Conservation (phyloP, 2,797 vertebrate genomes). For the Ctenosaura bakeri region DNA sequence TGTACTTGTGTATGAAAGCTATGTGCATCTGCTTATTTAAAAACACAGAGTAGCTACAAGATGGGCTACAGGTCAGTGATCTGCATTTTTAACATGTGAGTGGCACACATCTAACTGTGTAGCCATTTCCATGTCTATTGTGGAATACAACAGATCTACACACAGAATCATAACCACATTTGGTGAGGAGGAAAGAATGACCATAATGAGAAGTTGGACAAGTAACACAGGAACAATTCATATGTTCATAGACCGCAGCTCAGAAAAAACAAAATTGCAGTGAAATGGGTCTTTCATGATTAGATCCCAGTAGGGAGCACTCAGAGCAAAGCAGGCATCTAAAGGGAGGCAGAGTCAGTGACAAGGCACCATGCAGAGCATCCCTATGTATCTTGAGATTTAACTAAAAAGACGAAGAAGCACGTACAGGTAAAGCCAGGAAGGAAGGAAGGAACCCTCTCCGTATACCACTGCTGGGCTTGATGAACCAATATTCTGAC, state of each 20-base stretch:
- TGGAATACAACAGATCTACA: neutral
- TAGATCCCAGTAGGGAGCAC: no score
- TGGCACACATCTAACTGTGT: neutral
- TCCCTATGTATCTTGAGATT: no score
- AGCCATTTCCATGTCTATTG: neutral
- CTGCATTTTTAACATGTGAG: neutral
- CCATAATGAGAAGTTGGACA: neutral
- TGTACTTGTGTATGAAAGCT: neutral
- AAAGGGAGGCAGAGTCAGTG: neutral
- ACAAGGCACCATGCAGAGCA: no score
- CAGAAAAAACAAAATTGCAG: neutral
- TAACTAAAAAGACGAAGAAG: neutral
- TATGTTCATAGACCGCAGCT: neutral
- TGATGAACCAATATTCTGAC: neutral
- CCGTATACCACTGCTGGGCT: neutral
- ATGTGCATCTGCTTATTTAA: neutral
- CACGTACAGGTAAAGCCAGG: neutral
- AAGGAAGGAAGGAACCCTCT: neutral
- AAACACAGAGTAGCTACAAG: neutral
- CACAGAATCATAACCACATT: neutral
- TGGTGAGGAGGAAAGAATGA: neutral
- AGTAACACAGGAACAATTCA: neutral
- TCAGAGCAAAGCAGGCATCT: neutral
- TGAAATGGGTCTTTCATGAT: neutral
- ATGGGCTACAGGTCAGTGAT: neutral